Percentiles rank a stretch among this genome's conserved stretches.
Conservation (phyloP, 2,888 invertebrate species). For the Seladonia tumulorum region DNA sequence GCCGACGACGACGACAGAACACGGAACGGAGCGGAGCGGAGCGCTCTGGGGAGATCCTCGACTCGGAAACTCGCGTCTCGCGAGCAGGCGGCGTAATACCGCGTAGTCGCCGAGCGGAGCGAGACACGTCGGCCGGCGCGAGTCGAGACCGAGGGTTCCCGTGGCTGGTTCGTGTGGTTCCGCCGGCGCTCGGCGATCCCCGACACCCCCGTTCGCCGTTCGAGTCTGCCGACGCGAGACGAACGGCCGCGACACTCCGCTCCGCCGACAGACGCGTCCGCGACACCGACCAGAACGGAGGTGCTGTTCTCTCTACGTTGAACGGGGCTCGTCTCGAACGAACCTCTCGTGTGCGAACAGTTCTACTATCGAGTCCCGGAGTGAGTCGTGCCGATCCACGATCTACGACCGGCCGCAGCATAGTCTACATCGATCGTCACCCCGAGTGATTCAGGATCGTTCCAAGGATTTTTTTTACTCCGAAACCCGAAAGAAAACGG, state of each 20-base stretch:
- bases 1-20: constrained; percentile 31
- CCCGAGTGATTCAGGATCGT: not conserved
- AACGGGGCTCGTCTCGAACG: constrained; percentile 38
- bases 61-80: constrained; percentile 68
- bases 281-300: constrained; percentile 76
- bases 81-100: constrained; percentile 71
- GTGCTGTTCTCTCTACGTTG: constrained; percentile 50
- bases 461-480: not conserved
- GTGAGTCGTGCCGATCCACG: not conserved
- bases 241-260: constrained; percentile 77
- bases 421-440: not conserved
- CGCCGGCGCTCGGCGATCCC: constrained; percentile 72
- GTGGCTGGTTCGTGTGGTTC: constrained; percentile 66
- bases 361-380: not conserved
- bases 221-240: constrained; percentile 77
- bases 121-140: constrained; percentile 55
- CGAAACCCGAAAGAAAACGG: not conserved
- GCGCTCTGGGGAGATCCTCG: constrained; percentile 55
- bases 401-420: not conserved
- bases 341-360: constrained; percentile 36
- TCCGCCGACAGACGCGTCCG: constrained; percentile 82
- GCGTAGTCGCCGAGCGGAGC: constrained; percentile 50
- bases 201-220: constrained; percentile 72
- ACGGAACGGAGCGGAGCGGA: not conserved
- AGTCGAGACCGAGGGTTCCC: constrained; percentile 47